Conservation (phyloP, 2,888 invertebrate genomes). For the Tenthredo mesomela region DNA sequence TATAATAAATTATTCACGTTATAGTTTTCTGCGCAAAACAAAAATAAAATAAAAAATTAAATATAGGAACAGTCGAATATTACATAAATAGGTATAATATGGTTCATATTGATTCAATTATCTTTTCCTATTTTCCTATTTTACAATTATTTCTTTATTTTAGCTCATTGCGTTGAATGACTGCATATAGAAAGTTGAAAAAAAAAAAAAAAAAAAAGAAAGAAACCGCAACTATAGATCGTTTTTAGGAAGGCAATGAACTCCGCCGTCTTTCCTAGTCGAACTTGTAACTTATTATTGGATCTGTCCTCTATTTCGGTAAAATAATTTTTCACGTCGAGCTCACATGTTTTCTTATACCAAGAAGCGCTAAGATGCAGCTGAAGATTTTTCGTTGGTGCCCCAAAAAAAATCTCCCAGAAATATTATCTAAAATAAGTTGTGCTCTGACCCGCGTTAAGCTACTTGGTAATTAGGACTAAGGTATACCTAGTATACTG, state of each 20-base stretch:
- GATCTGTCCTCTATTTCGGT: conserved; percentile 37
- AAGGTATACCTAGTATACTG: too few species aligned
- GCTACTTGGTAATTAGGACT: not conserved
- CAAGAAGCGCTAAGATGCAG: not conserved
- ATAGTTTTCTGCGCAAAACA: not conserved
- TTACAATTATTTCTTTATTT: not conserved
- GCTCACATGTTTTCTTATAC: conserved; percentile 12
- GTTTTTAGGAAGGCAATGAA: conserved; percentile 38
- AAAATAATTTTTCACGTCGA: conserved; percentile 35
- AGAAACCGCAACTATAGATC: not conserved
- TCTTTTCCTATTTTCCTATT: not conserved
- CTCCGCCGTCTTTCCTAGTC: conserved; percentile 18
- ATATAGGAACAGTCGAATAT: not conserved
- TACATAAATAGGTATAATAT: not conserved
- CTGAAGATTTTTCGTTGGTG: not conserved
- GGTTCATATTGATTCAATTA: not conserved
- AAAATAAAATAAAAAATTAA: not conserved
- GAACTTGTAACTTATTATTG: conserved; percentile 45
- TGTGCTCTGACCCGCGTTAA: not conserved
- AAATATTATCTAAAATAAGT: conserved; percentile 20
- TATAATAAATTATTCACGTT: not conserved
- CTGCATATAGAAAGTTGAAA: not conserved
- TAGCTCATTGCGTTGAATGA: not conserved
- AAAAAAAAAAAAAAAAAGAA: not conserved
- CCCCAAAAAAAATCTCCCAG: not conserved